These are phyloP conservation scores for Scaptomyza caliginosa DNA, from an alignment of 2,888 invertebrate species.

Conservation along the genomic window DNA sequence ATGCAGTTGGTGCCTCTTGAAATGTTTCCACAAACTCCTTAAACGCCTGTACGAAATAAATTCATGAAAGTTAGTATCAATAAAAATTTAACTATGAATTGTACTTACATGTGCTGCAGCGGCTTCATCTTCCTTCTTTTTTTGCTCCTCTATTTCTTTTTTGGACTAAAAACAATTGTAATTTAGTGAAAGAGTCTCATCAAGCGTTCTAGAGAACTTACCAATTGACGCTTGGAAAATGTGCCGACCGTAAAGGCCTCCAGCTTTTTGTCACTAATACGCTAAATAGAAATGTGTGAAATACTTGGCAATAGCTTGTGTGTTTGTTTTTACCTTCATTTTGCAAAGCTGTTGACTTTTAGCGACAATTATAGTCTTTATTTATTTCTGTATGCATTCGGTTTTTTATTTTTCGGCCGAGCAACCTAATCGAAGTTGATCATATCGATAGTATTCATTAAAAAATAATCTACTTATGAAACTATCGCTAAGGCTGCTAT, in stretches of 20 bases:
- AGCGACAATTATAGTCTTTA: neutral
- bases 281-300: constrained; percentile 74
- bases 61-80: neutral
- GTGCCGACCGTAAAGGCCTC: constrained; percentile 91
- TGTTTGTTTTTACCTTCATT: constrained; percentile 52
- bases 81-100: fast-evolving
- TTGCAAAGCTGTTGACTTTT: neutral
- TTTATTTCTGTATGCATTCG: constrained; percentile 4
- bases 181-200: neutral
- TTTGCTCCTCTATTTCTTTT: constrained; percentile 92
- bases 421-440: neutral
- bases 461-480: neutral
- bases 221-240: constrained; percentile 87
- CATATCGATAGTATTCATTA: neutral
- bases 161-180: constrained; percentile 85
- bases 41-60: constrained; percentile 88
- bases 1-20: constrained; percentile 92
- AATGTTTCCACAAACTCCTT: constrained; percentile 99
- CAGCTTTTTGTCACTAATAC: constrained; percentile 89
- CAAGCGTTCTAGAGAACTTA: constrained; percentile 11
- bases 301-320: neutral
- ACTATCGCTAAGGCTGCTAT: neutral
- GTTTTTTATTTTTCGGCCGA: constrained; percentile 11
- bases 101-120: constrained; percentile 94
- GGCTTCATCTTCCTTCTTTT: constrained; percentile 94